A percentile compares a stretch with the other conserved stretches of the same genome.
Conservation (phyloP, 2,113 vertebrate species). For the Ovis aries region ARS-UI_Ramb_v3.0 NC_056077.1:33468501-33469000, state of each 20-base stretch:
- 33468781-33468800: neutral
- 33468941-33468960: neutral
- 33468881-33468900: neutral
- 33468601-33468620: neutral
- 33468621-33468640: neutral
- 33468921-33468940: neutral
- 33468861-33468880: neutral
- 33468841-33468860: neutral
- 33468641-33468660: neutral
- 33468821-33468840: neutral
- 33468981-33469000: neutral
- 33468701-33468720: neutral
- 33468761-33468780: neutral
- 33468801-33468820: neutral
- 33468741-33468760: neutral
- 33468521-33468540: neutral
- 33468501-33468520: neutral
- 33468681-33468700: neutral
- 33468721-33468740: neutral
- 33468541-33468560: neutral
- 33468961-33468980: too few relatives aligned
- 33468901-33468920: neutral
- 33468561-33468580: neutral
- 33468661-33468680: neutral
- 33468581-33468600: accelerated